Base-by-base conservation (phyloP, 2,888 invertebrate species). In the Cheilosia pagana region DNA sequence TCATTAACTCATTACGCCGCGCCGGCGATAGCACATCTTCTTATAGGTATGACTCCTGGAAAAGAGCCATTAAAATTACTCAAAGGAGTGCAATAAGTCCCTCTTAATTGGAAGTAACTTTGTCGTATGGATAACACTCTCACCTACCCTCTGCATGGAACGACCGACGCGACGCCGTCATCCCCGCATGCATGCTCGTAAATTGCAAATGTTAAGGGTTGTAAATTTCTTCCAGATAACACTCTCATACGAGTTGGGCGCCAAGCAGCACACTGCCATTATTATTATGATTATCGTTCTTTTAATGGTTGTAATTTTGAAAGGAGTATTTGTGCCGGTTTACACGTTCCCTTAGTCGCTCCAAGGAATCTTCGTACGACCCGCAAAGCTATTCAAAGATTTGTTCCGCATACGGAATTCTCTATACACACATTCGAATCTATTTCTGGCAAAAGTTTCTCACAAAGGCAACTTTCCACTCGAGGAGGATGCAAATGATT, bases 211-310 rank as follows among this genome's bases (percentile, higher is more conserved):
- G 65, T 50, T 65, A 71, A 53, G 81, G 85, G 81, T 85, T 81
- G 85, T 81, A 81, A 81, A 81, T 70, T 75, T 43, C 65, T 67
- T 71, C 35, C 70, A 81, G 85, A 85, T 85, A 85, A 85, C 81
- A 52, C 48, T 81, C 65, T 81, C 65, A 35, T 62, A 53, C 45
- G 52, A 72, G 60, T 62, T 55, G 43, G 41, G 52, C 55, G 55
- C 55, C 50, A 14, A 21, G 48, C 21, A 31, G 21, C 65, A 65
- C 65, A 55, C 55, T 55, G 41, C 76, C 81, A 74, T 75, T 71
- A 85, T 74, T 81, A 85, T 85, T 81, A 85, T 67, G 85, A 85
- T 85, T 81, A 81, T 81, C 85, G 75, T 76, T 67, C 81, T 71
- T 85, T 85, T 85, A 85, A 85, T 85, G 85, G 75, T 75, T 83